A percentile compares a stretch with the other conserved stretches of the same genome.
Evolutionary conservation across 2,113 vertebrate species (phyloP).

Genomic region (Physeter macrocephalus): DNA sequence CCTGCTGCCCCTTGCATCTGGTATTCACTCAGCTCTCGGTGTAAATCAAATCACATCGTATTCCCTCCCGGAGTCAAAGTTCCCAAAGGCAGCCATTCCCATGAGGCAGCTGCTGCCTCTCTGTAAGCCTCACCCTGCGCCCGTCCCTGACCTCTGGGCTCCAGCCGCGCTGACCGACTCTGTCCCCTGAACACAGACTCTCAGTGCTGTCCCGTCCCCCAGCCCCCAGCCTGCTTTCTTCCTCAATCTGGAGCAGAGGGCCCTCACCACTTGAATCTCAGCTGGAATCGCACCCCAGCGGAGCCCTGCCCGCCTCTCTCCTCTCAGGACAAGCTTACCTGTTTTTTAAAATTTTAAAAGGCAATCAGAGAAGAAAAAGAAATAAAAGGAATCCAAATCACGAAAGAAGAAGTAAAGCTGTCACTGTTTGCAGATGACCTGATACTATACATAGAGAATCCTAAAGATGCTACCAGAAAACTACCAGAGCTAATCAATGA

Average conservation of each 20-base stretch:
- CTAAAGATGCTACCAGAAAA: too few relatives aligned
- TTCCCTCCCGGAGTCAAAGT: not conserved
- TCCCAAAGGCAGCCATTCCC: not conserved
- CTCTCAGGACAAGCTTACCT: not conserved
- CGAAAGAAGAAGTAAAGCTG: too few relatives aligned
- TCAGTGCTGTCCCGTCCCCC: too few relatives aligned
- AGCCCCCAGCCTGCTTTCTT: not conserved
- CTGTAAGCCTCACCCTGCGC: not conserved
- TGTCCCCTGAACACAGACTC: not conserved
- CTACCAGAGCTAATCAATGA: too few relatives aligned
- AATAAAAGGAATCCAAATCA: too few relatives aligned
- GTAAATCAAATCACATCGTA: not conserved
- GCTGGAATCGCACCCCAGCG: not conserved
- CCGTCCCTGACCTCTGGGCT: not conserved
- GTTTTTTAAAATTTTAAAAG: too few relatives aligned
- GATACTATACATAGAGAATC: too few relatives aligned
- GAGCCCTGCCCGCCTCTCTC: too few relatives aligned
- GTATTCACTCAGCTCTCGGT: rapidly evolving
- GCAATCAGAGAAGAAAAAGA: too few relatives aligned
- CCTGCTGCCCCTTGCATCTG: not conserved
- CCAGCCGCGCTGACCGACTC: not conserved
- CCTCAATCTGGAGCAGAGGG: not conserved
- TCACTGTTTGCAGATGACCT: too few relatives aligned
- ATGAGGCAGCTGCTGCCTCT: not conserved
- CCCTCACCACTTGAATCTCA: not conserved